Conservation (phyloP, 2,888 invertebrate species). For the Conus canariensis region DNA sequence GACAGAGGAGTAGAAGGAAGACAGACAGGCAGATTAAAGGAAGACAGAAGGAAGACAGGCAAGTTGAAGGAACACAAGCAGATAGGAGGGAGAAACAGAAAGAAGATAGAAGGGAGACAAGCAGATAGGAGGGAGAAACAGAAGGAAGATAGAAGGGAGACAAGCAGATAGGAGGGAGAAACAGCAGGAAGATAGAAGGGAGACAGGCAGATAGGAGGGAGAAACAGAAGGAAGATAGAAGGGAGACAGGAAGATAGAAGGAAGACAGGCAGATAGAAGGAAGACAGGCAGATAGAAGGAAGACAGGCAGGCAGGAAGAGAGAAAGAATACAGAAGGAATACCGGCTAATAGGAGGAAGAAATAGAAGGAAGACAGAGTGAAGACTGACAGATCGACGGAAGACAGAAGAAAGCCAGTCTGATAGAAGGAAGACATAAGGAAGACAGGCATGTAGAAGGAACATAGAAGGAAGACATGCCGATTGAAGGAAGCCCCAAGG, state of each 20-base stretch:
- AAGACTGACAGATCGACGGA: too few species aligned
- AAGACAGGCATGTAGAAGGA: neutral
- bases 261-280: neutral
- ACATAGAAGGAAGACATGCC: neutral
- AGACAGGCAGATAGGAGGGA: too few species aligned
- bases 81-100: neutral
- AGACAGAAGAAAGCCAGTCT: too few species aligned
- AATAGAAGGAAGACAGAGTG: neutral
- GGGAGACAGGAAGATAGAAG: too few species aligned
- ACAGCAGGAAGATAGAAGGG: too few species aligned
- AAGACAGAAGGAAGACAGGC: neutral
- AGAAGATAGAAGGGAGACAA: neutral
- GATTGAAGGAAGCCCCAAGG: too few species aligned
- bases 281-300: neutral
- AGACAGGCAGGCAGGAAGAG: neutral
- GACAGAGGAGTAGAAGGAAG: neutral
- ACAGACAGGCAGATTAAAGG: neutral
- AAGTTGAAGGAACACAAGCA: neutral
- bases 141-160: neutral
- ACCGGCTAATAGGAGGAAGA: neutral
- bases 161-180: neutral
- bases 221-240: too few species aligned
- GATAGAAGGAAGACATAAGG: too few species aligned
- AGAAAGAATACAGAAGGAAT: neutral
- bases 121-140: neutral